A percentile compares a stretch with the other conserved stretches of the same genome.
Conservation (phyloP, 2,113 vertebrate genomes). For the Pluvialis apricaria region DNA sequence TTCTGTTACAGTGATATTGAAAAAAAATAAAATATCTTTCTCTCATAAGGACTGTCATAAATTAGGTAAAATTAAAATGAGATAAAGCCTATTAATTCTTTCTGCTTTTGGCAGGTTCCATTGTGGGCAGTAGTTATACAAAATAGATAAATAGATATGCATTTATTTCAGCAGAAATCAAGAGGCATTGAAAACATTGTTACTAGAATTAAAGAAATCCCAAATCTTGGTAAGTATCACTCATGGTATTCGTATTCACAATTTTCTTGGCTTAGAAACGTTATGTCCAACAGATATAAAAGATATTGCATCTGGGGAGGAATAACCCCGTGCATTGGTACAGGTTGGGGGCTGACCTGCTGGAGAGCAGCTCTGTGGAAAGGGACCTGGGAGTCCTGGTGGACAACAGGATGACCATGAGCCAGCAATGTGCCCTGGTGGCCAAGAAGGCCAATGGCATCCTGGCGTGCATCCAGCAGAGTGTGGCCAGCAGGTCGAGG, state of each 20-base stretch:
- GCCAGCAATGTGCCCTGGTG: too few species aligned
- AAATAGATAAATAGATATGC: rapidly evolving
- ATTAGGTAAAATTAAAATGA: not conserved
- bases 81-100: not conserved
- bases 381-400: too few species aligned
- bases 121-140: not conserved
- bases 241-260: not conserved
- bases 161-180: not conserved
- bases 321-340: too few species aligned
- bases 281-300: not conserved
- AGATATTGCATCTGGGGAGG: not conserved
- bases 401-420: too few species aligned
- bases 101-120: not conserved
- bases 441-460: too few species aligned
- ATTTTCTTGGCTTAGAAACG: not conserved
- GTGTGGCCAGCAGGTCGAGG: too few species aligned
- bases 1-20: not conserved
- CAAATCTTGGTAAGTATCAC: not conserved
- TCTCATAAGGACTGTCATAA: not conserved
- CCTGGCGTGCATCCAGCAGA: too few species aligned
- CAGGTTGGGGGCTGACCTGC: too few species aligned
- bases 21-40: not conserved
- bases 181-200: not conserved
- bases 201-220: not conserved
- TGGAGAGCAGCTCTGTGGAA: too few species aligned